Conservation (phyloP, 2,888 invertebrate species). For the Zaprionus bogoriensis region DNA sequence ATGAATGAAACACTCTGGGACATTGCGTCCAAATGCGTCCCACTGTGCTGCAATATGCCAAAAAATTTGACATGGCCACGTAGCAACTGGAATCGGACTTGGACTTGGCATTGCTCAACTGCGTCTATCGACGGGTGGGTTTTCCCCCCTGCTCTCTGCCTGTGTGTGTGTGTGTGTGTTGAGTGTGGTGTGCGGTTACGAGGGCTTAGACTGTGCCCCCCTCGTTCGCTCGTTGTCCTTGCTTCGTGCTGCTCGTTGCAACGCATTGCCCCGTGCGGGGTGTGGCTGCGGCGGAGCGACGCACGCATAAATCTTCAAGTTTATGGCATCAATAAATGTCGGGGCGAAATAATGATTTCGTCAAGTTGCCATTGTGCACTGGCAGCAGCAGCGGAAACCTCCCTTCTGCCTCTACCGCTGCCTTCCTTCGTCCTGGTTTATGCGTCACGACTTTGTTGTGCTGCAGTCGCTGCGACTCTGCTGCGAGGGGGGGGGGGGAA, state of each 20-base stretch:
- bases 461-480: conserved; percentile 22
- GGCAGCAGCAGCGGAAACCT: conserved; percentile 29
- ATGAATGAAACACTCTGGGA: conserved; percentile 21
- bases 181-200: conserved; percentile 27
- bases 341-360: conserved; percentile 80
- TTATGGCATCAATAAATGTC: conserved; percentile 83
- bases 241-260: conserved; percentile 58
- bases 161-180: conserved; percentile 59
- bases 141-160: background rate
- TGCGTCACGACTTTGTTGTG: conserved; percentile 11
- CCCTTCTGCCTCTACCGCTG: conserved; percentile 1
- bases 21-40: conserved; percentile 29
- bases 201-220: conserved; percentile 30
- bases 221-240: no score
- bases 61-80: conserved; percentile 71
- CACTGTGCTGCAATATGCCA: conserved; percentile 73
- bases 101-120: conserved; percentile 29
- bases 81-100: conserved; percentile 32
- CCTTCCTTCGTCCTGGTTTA: background rate
- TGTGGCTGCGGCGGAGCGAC: conserved; percentile 29
- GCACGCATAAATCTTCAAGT: conserved; percentile 82
- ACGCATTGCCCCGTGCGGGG: conserved; percentile 27
- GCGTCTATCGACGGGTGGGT: conserved; percentile 51
- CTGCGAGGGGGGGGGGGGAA: conserved; percentile 6
- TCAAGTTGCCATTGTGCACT: conserved; percentile 70